These are phyloP conservation scores for Lochmaea crataegi DNA, from an alignment of 2,888 invertebrate species.

Conservation along the genomic window DNA sequence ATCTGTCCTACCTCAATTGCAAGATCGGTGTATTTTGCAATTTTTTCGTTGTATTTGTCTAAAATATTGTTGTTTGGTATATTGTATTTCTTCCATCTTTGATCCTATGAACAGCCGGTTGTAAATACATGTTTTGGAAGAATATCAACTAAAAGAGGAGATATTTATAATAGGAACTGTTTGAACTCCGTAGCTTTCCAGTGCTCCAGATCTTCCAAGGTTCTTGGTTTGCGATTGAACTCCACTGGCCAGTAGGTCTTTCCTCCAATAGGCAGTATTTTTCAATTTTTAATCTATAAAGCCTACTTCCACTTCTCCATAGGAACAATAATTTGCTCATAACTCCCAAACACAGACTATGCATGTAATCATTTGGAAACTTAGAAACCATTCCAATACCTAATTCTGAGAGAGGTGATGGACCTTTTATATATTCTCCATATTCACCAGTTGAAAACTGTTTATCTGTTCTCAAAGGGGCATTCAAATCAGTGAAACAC, in stretches of 20 bases:
- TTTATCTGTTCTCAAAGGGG: slow-evolving; percentile 20
- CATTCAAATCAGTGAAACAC: slow-evolving; percentile 16
- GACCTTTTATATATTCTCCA: slow-evolving; percentile 11
- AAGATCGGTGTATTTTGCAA: too few relatives aligned
- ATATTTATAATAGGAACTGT: not conserved
- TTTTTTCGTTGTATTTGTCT: too few relatives aligned
- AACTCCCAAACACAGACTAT: slow-evolving; percentile 22
- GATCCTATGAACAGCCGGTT: too few relatives aligned
- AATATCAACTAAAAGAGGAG: not conserved
- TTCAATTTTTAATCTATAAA: slow-evolving; percentile 16
- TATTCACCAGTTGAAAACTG: slow-evolving; percentile 14
- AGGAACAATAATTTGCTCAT: slow-evolving; percentile 27
- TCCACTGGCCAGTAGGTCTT: not conserved
- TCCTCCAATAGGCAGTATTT: slow-evolving; percentile 21
- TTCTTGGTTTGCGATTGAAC: slow-evolving; percentile 1
- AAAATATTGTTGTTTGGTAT: too few relatives aligned
- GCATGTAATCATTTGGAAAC: slow-evolving; percentile 28
- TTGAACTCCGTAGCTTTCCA: not conserved
- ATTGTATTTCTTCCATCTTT: too few relatives aligned
- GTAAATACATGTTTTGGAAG: not conserved
- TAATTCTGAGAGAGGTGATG: not conserved
- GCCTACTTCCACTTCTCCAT: slow-evolving; percentile 25
- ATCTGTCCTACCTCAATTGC: too few relatives aligned
- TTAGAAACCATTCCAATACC: not conserved
- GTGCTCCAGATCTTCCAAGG: not conserved